These are phyloP conservation scores for Melipona beecheii DNA, from an alignment of 2,888 invertebrate genomes.

Conservation along the genomic window DNA sequence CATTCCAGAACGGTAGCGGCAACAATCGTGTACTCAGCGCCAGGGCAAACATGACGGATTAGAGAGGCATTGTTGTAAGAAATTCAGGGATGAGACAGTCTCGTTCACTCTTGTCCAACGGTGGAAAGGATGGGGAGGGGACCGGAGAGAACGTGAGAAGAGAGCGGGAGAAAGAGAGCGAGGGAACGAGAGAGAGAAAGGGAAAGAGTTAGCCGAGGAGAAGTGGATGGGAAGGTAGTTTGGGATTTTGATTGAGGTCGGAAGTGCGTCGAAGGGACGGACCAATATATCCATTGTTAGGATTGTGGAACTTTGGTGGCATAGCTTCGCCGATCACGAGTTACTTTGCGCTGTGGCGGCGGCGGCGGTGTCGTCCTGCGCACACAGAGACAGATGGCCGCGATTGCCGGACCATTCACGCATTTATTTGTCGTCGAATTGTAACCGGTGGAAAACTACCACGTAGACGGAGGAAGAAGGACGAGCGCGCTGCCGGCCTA, in stretches of 20 bases:
- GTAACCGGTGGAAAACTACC: constrained; percentile 33
- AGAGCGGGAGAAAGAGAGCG: not conserved
- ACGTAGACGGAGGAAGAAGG: constrained; percentile 14
- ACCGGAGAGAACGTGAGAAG: no score
- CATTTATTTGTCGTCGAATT: constrained; percentile 44
- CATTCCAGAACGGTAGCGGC: constrained; percentile 55
- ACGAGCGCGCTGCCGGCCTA: not conserved
- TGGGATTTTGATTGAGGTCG: constrained; percentile 62
- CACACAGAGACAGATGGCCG: constrained; percentile 1
- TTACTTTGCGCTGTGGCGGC: constrained; percentile 43
- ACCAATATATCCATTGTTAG: constrained; percentile 66
- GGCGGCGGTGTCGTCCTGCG: not conserved
- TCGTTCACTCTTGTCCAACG: constrained; percentile 31
- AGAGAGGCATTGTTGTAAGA: constrained; percentile 66
- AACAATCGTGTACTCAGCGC: constrained; percentile 54
- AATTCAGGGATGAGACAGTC: constrained; percentile 54
- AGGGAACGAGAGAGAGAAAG: not conserved
- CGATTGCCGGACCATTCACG: constrained; percentile 33
- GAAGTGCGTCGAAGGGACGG: constrained; percentile 62
- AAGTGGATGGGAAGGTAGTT: constrained; percentile 59
- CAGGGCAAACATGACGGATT: constrained; percentile 62
- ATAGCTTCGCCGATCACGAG: constrained; percentile 46
- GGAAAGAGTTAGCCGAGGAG: constrained; percentile 26
- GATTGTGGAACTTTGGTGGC: constrained; percentile 42
- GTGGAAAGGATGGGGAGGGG: not conserved